Evolutionary conservation across 2,113 vertebrate species (phyloP), one percentile per base, ranked within the genome.

Genomic region (Ciconia stormi): DNA sequence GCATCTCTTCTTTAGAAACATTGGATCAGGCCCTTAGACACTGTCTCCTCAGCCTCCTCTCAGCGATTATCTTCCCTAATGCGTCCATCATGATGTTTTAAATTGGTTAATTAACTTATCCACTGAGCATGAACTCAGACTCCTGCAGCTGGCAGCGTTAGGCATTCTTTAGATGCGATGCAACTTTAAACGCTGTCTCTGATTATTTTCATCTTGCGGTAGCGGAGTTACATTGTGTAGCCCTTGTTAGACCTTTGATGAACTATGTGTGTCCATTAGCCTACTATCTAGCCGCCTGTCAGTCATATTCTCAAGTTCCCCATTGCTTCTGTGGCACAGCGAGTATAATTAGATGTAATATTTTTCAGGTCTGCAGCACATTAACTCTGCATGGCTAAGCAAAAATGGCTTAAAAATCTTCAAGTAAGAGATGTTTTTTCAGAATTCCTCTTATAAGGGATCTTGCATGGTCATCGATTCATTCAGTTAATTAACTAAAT

Each of bases 81-180:
- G 65, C 0, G 0, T 84, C 81, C 77, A 81, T 96, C 90, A 70
- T 34, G 65, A 62, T 56, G 34, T 61, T 84, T 91, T 87, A 66
- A 87, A 91, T 71, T 81, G 72, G 40, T 87, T 95, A 86, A 95
- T 91, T 94, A 93, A 93, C 84, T 93, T 89, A 87, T 36, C 55
- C 73, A 74, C 59, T 82, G 67, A 94, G 84, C 90, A 44, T 81
- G 87, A 94, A 78, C 94, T 74, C 77, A 32, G 55, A 53, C 46
- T 87, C 67, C 58, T 77, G 89, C 82, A 87, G 81, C 84, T 84
- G 90, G 58, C 36, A 80, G 62, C 40, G 47, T 83, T 21, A 89
- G 38, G 34, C 13, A 18, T 89, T 77, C 67, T 95, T 91, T 40
- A 73, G 46, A 89, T n/a, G 40, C 0, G 0, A 49, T 13, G 19